Evolutionary conservation across 2,113 vertebrate species (phyloP).

Genomic region (Tetrao urogallus): DNA sequence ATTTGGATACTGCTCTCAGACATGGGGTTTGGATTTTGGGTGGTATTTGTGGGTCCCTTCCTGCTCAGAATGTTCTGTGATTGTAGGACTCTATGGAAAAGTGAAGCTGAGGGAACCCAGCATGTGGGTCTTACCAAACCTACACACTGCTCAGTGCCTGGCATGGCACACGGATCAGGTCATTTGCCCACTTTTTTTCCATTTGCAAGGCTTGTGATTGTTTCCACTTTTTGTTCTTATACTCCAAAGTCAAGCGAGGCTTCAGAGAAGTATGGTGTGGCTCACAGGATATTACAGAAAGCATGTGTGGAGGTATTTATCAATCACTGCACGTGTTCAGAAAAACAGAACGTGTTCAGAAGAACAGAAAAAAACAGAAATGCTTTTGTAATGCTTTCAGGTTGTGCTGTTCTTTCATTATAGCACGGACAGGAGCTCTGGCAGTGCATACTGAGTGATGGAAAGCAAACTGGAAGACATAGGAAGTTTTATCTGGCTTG

Average conservation of each 20-base stretch:
- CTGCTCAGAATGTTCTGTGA: no score
- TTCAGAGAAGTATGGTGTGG: not conserved
- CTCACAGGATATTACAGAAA: not conserved
- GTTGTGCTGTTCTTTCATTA: not conserved
- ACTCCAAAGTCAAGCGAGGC: not conserved
- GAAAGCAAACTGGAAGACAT: not conserved
- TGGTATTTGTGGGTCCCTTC: no score
- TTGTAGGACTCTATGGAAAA: not conserved
- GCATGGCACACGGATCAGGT: rapidly evolving
- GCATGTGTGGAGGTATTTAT: no score
- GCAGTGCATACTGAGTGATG: not conserved
- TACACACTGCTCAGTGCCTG: not conserved
- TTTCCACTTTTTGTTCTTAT: not conserved
- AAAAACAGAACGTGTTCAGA: not conserved
- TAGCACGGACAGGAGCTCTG: not conserved
- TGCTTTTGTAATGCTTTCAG: not conserved
- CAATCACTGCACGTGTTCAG: not conserved
- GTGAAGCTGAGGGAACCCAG: not conserved
- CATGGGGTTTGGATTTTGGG: no score
- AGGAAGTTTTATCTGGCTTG: not conserved
- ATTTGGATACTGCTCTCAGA: no score
- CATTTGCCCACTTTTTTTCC: not conserved
- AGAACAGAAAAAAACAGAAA: no score
- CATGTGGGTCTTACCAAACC: not conserved
- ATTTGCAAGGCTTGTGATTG: not conserved